Evolutionary conservation across 2,888 invertebrate species (phyloP).

Genomic region (Psococerastis gibbosa): DNA sequence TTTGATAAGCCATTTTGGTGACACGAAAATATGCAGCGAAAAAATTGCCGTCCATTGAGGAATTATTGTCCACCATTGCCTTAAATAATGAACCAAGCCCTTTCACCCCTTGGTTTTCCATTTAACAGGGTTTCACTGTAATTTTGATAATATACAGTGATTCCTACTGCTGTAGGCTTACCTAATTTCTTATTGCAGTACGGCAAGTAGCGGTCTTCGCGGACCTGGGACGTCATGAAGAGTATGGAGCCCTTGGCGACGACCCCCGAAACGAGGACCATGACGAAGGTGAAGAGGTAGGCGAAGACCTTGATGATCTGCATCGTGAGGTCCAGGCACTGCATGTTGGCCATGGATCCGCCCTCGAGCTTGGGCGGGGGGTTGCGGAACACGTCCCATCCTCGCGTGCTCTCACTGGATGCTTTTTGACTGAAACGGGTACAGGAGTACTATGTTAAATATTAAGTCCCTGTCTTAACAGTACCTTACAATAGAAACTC

Average conservation of each 20-base stretch:
- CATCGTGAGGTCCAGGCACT: constrained; percentile 67
- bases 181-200: constrained; percentile 77
- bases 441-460: background rate
- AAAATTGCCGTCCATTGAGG: no score
- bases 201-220: constrained; percentile 47
- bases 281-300: constrained; percentile 65
- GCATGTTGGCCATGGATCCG: constrained; percentile 74
- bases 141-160: no score
- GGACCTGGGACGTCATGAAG: constrained; percentile 82
- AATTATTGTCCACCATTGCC: no score
- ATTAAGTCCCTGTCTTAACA: no score
- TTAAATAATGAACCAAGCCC: no score
- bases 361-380: constrained; percentile 77
- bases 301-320: constrained; percentile 68
- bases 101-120: no score
- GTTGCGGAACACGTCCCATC: constrained; percentile 93
- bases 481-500: no score
- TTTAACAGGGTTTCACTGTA: no score
- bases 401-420: constrained; percentile 67
- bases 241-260: constrained; percentile 74
- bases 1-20: no score
- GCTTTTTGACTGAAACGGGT: constrained; percentile 10
- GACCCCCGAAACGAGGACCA: constrained; percentile 70
- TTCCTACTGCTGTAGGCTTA: constrained; percentile 25
- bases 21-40: no score